Percentiles rank a stretch among this genome's conserved stretches.
phyloP scores from a whole-genome alignment of 2,113 vertebrate genomes.

The Stegostoma tigrinum region DNA sequence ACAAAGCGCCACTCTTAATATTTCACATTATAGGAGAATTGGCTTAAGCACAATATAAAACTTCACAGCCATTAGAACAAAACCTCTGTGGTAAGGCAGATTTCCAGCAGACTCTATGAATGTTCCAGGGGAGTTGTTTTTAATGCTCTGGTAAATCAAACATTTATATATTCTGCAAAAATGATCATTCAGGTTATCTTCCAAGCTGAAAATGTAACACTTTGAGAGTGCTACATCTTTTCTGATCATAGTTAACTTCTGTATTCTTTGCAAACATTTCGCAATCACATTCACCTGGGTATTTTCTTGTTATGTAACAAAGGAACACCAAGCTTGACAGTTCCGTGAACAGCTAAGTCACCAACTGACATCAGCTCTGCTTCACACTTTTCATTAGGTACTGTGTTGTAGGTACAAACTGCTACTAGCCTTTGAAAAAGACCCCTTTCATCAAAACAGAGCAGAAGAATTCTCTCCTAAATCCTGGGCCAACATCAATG shows the following conservation, averaged over 20 bases:
- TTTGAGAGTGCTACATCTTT: neutral
- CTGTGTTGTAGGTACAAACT: neutral
- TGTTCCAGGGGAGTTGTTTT: neutral
- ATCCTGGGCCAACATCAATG: neutral
- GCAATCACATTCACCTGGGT: neutral
- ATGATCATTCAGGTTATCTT: neutral
- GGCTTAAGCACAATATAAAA: neutral
- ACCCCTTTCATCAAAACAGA: neutral
- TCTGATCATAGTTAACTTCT: neutral
- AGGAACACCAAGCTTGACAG: neutral
- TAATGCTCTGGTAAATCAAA: neutral
- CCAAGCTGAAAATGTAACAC: neutral
- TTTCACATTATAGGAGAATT: neutral
- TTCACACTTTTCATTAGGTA: neutral
- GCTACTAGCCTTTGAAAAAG: neutral
- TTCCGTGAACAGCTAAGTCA: neutral
- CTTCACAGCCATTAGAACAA: neutral
- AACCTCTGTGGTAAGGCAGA: neutral
- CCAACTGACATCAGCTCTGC: neutral
- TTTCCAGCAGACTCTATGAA: neutral
- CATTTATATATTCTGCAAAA: neutral
- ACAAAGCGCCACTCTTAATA: no score
- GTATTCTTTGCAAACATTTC: neutral
- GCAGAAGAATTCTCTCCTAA: no score
- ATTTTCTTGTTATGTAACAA: neutral